phyloP scores from a whole-genome alignment of 2,113 vertebrate species.

The Vimba vimba region DNA sequence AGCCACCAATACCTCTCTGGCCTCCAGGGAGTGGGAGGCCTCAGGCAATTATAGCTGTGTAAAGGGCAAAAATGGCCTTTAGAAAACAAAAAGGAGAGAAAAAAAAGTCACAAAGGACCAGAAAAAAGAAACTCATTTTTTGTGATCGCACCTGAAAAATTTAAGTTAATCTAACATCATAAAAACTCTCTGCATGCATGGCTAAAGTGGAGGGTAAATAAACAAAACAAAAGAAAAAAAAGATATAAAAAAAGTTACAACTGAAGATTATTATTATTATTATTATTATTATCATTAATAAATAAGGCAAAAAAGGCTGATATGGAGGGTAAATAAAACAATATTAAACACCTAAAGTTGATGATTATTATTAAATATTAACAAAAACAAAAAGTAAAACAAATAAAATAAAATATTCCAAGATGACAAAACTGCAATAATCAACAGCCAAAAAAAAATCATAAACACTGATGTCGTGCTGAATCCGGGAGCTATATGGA shows the following conservation, averaged over 20 bases:
- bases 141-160: background rate
- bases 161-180: too few species aligned
- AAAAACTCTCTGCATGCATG: background rate
- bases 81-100: too few species aligned
- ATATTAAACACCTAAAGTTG: background rate
- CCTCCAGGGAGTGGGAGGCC: background rate
- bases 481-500: background rate
- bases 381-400: background rate
- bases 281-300: background rate
- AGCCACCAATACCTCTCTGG: background rate
- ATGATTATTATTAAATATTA: background rate
- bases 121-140: background rate
- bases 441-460: background rate
- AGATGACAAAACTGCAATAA: background rate
- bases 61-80: constrained; percentile 3
- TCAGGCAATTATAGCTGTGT: background rate
- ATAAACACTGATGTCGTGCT: background rate
- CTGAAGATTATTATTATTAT: too few species aligned
- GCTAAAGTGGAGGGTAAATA: background rate
- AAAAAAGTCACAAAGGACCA: background rate
- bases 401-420: background rate
- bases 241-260: background rate
- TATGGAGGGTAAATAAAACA: background rate
- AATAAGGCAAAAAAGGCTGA: background rate
- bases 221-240: background rate